Base-by-base conservation (phyloP, 2,797 vertebrate genomes). In the Phoxinus dragarum region DNA sequence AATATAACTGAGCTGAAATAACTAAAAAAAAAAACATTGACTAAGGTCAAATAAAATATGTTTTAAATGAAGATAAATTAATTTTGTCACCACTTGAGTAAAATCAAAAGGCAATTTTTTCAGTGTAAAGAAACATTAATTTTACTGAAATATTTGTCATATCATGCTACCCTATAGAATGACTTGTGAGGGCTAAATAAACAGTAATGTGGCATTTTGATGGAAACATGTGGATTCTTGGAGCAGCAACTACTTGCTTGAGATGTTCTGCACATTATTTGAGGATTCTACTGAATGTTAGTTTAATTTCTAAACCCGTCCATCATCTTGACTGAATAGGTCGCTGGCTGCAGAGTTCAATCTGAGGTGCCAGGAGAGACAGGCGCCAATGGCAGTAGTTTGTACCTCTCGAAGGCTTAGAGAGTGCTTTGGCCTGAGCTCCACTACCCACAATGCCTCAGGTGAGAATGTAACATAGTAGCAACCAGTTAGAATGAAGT, bases 281-380 rank as follows among this genome's bases (percentile, higher is more conserved):
- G 19, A 42, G 9, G 68, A 72, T 64, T n/a, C 6, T 21, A 27
- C 61, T 27, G 66, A 80, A 59, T 31, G 52, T 72, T 72, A 36
- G 38, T 36, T 23, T 71, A 27, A 71, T 61, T 85, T 84, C 27
- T 21, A 56, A 85, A 80, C 38, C n/a, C 3, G 3, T 59, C 76
- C 76, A 80, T 72, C 83, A 79, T 78, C 31, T 44, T 44, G 69
- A 59, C 36, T 44, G 38, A 82, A 73, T 36, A 52, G 34, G 49
- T 54, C 5, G 5, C 14, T 27, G 34, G 49, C n/a, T 36, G 31
- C 27, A 52, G 74, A 72, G 67, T 61, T 73, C 23, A 80, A 36
- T 72, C 67, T 27, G 52, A 36, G 21, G 27, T 85, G 54, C 68
- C 76, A 73, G 67, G 56, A 52, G 76, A 85, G 84, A 85, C 81